A percentile compares a stretch with the other conserved stretches of the same genome.
phyloP scores from a whole-genome alignment of 2,113 vertebrate genomes.

The Coptodon bakossiorum region DNA sequence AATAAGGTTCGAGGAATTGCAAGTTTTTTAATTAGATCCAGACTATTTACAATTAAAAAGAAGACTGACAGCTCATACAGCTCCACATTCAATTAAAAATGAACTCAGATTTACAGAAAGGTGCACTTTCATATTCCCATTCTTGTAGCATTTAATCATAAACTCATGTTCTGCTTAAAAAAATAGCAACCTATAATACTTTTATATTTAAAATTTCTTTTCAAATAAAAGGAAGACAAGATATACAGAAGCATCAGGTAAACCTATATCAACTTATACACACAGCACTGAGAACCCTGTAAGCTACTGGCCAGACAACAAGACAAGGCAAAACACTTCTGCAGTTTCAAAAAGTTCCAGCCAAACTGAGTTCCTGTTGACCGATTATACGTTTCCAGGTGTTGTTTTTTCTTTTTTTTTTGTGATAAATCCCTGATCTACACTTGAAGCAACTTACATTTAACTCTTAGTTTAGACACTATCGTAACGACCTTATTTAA shows the following conservation, averaged over 20 bases:
- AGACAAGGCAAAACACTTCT: slow-evolving; percentile 49
- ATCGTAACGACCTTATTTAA: slow-evolving; percentile 35
- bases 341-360: slow-evolving; percentile 46
- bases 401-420: neutral
- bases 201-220: slow-evolving; percentile 84
- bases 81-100: slow-evolving; percentile 68
- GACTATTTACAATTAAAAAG: slow-evolving; percentile 71
- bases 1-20: slow-evolving; percentile 29
- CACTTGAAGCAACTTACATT: slow-evolving; percentile 43
- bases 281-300: slow-evolving; percentile 72
- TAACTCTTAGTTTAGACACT: slow-evolving; percentile 24
- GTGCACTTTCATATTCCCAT: slow-evolving; percentile 47
- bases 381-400: slow-evolving; percentile 40
- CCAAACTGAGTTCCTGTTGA: slow-evolving; percentile 65
- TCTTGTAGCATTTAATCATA: slow-evolving; percentile 65
- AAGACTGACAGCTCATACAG: slow-evolving; percentile 60
- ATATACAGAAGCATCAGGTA: slow-evolving; percentile 82
- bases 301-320: slow-evolving; percentile 70
- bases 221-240: slow-evolving; percentile 78
- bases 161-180: slow-evolving; percentile 75
- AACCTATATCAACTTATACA: slow-evolving; percentile 78
- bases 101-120: slow-evolving; percentile 59
- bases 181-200: slow-evolving; percentile 85
- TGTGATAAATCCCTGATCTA: slow-evolving; percentile 58
- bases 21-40: slow-evolving; percentile 73